Evolutionary conservation across 2,113 vertebrate species (phyloP), one percentile per base, ranked within the genome.

Genomic region (Grus americana): DNA sequence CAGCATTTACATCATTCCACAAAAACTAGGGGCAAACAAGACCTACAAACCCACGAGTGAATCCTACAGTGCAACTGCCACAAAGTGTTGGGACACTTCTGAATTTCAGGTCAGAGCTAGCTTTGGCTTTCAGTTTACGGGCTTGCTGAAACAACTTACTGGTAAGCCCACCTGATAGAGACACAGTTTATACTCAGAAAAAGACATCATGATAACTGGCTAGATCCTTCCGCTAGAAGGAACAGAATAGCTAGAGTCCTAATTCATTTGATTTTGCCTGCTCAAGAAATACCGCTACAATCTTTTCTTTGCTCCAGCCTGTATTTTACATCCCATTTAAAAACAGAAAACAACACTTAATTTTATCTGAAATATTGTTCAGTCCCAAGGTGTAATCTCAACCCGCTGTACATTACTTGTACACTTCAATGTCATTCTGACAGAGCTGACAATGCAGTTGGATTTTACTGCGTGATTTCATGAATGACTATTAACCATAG

Each of bases 401-500:
- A 40, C 78, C 74, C 50, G 72, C 78, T 59, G 70, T 27, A 67
- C 78, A 7, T 68, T 6, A 32, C 81, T 61, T 40, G 24, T 6
- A 15, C 40, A 6, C 50, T 66, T 66, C 90, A 90, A 63, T 75
- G 91, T 88, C 93, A 84, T 36, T n/a, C 79, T 75, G 88, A 83
- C 81, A 78, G 87, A 90, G 78, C 67, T 87, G 79, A 61, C 87
- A 65, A 49, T 5, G 66, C 90, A 76, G 58, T 50, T 21, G 21
- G 67, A 14, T 75, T 91, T 95, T 55, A 95, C 32, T 62, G 79
- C 14, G 5, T 38, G 62, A 50, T 88, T 94, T 86, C 90, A 70
- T 36, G 75, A 97, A 86, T 72, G 79, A 85, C 71, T 81, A 76
- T 86, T 91, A 91, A 91, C 57, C 72, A 70, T 5, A 61, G 59